Evolutionary conservation across 2,797 vertebrate species (phyloP), one percentile per base, ranked within the genome.

Genomic region (Echeneis naucrates): DNA sequence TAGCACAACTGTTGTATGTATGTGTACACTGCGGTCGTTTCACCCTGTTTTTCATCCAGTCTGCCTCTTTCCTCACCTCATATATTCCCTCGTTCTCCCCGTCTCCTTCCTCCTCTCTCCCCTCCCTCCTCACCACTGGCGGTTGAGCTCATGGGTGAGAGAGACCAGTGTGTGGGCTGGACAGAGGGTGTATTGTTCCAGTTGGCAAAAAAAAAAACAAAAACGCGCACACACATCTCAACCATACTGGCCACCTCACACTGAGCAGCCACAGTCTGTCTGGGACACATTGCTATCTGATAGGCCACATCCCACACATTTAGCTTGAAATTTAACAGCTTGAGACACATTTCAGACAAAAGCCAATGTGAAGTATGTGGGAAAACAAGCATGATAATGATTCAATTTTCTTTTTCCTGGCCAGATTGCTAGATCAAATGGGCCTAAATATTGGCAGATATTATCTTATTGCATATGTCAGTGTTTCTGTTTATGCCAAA

Each of bases 111-210:
- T 42, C 27, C 57, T 24, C 57, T 61, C 55, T 37, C 59, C 63
- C 75, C 52, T 13, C 63, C 75, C 52, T 13, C 51, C 73, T 74
- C 78, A 48, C 74, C 60, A 60, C 40, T 27, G 54, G 65, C 78
- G 45, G 78, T 73, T 33, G 24, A 70, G 37, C 59, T 63, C 59
- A 32, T 70, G 68, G 77, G 79, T 89, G 87, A 86, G 89, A 88
- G 88, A 87, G 84, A 63, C 59, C 82, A 88, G 86, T 93, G 90
- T 93, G 72, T 64, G 56, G 59, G 60, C 5, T 2, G 77, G 64
- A 93, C 90, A 93, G 89, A 84, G 82, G 26, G 21, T 14, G 44
- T 54, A 89, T 93, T 92, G 92, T 93, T 54, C 67, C 68, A 14
- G 65, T 68, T 55, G 54, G 52, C 61, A 67, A 17, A 68, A 32